Conservation (phyloP, 2,113 vertebrate species). For the Stictonetta naevosa region DNA sequence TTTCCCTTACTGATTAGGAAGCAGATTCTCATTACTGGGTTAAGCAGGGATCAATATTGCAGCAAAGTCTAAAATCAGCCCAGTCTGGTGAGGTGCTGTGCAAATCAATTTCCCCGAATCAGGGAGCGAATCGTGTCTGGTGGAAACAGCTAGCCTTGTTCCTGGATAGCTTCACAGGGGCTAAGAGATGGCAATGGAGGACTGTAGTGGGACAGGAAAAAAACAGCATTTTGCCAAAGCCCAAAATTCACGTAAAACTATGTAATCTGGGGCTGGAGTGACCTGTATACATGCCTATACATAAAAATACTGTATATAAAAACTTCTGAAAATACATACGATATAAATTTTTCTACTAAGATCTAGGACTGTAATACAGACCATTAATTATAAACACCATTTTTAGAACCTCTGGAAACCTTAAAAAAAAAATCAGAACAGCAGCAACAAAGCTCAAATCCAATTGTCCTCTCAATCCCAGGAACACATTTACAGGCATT, state of each 20-base stretch:
- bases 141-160: fast-evolving
- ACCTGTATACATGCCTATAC: too few species aligned
- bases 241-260: background rate
- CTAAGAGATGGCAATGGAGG: background rate
- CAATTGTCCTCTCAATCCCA: background rate
- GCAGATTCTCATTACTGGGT: constrained; percentile 42
- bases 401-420: background rate
- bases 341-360: background rate
- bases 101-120: background rate
- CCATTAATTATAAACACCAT: background rate
- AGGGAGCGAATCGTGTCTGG: too few species aligned
- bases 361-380: background rate
- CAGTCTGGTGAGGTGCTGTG: background rate
- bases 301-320: background rate
- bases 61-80: constrained; percentile 24
- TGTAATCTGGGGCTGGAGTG: background rate
- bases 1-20: constrained; percentile 38
- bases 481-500: background rate
- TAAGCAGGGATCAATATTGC: constrained; percentile 44
- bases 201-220: background rate
- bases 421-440: background rate
- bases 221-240: background rate
- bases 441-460: background rate
- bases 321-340: background rate
- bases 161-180: background rate